Base-by-base conservation (phyloP, 64 coral and sea anemone genomes). In the Anthopleura sola region DNA sequence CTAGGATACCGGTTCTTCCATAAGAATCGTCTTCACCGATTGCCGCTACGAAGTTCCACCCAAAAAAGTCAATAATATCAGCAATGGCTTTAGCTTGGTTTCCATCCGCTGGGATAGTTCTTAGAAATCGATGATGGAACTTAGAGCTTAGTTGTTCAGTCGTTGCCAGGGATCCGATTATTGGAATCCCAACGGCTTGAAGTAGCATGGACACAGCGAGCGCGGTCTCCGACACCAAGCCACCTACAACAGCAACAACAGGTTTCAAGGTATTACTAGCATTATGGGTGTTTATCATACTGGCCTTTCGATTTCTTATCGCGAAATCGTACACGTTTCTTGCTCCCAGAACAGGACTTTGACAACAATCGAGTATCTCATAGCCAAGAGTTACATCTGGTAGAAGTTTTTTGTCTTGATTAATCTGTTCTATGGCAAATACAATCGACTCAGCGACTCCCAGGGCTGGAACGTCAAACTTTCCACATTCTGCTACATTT, bases 41-140 rank as follows among this genome's bases (percentile, higher is more conserved):
- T 0, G 83, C 84, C 26, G 92, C 92, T 20, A 94, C 92, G 57
- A 81, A 94, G 7, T 23, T 71, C 92, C 92, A 94, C 37, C 83
- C 55, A 28, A 85, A 87, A 34, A 36, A 88, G 3, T 68, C 49
- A 7, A 94, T 86, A 34, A 94, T 36, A 75, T 94, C 92, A 0
- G 57, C 83, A 78, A 94, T 94, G 33, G 87, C 92, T 26, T 71
- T 75, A 21, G 92, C 86, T 28, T 83, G 82, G 21, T 83, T 83
- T 20, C 82, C 82, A 31, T 83, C 82, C 5, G 49, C 82, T 13
- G 82, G 82, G 44, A 83, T 83, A 1, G 82, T 83, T 14, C 82
- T 24, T 53, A 83, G 50, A 6, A 56, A 83, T 20, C 9, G 23
- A 4, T 20, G 24, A 39, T 83, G 55, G 50, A 83, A 60, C 82